Conservation (phyloP, 2,888 invertebrate species). For the Rotaria socialis region DNA sequence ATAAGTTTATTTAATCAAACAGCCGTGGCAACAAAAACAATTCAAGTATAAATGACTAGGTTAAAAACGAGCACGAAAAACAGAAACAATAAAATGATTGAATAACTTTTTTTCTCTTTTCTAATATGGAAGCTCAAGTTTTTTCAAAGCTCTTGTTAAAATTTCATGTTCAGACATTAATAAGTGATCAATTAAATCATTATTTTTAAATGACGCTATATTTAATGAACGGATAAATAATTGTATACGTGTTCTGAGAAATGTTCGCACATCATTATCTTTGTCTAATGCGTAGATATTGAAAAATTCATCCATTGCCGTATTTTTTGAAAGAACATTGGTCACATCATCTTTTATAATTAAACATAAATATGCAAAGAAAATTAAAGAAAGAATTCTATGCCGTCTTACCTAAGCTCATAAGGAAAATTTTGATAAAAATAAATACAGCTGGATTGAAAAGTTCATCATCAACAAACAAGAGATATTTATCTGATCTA, state of each 20-base stretch:
- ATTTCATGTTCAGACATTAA: too few species aligned
- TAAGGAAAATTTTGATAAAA: neutral
- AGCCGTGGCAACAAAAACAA: neutral
- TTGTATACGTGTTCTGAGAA: too few species aligned
- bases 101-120: neutral
- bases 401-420: neutral
- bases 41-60: neutral
- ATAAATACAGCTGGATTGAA: neutral
- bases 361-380: neutral
- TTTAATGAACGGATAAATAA: too few species aligned
- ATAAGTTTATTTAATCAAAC: neutral
- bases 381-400: neutral
- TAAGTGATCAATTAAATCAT: too few species aligned
- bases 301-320: neutral
- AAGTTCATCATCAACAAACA: neutral
- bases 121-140: neutral
- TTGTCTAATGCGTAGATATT: too few species aligned
- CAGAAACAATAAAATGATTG: too few species aligned
- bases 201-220: too few species aligned
- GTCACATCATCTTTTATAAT: neutral
- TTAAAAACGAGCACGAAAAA: too few species aligned
- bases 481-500: neutral
- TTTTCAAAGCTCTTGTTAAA: neutral
- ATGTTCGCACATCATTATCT: too few species aligned
- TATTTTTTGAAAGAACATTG: neutral